A percentile compares a stretch with the other conserved stretches of the same genome.
phyloP scores from a whole-genome alignment of 2,888 invertebrate species.

The Lasioglossum lativentre region DNA sequence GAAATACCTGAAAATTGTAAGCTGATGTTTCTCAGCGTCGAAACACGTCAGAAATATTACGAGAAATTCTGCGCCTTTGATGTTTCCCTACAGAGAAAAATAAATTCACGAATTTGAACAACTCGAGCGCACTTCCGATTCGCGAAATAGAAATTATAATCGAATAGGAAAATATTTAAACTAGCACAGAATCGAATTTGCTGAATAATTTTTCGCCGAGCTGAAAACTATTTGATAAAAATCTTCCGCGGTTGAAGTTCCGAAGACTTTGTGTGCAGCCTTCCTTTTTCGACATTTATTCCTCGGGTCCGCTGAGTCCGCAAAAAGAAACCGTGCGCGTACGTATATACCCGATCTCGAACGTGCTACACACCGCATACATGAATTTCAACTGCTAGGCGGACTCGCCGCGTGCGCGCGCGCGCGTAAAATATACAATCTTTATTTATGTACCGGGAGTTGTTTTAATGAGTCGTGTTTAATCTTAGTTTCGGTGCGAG shows the following conservation, averaged over 20 bases:
- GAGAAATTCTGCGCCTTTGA: background rate
- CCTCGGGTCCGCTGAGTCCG: slow-evolving; percentile 7
- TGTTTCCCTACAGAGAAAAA: too few relatives aligned
- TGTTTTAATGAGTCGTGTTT: slow-evolving; percentile 21
- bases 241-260: background rate
- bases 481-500: background rate
- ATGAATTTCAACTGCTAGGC: slow-evolving; percentile 29
- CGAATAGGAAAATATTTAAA: too few relatives aligned
- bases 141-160: background rate
- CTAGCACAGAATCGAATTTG: background rate
- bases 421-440: slow-evolving; percentile 31
- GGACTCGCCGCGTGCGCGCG: background rate
- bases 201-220: background rate
- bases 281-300: slow-evolving; percentile 5
- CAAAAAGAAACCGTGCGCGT: slow-evolving; percentile 13
- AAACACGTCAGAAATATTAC: too few relatives aligned
- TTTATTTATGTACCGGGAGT: slow-evolving; percentile 28
- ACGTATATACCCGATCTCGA: slow-evolving; percentile 14
- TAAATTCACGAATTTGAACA: background rate
- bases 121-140: too few relatives aligned
- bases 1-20: too few relatives aligned
- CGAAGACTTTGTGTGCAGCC: background rate
- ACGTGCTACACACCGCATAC: slow-evolving; percentile 24
- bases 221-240: background rate
- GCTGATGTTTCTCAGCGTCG: too few relatives aligned